phyloP scores from a whole-genome alignment of 2,888 invertebrate genomes.

The Fabriciana adippe region DNA sequence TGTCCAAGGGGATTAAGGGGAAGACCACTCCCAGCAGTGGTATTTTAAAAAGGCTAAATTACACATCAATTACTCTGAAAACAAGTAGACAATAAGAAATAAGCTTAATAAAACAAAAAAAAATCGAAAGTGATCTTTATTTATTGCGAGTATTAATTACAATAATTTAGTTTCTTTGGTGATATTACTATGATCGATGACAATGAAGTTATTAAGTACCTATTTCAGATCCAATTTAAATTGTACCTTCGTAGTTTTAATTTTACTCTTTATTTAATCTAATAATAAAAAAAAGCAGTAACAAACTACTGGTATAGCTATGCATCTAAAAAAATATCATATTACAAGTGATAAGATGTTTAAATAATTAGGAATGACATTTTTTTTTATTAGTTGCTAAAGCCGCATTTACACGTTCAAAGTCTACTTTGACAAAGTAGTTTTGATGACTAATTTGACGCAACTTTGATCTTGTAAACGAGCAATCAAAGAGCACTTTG shows the following conservation, averaged over 20 bases:
- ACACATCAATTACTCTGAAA: neutral
- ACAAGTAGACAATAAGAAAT: neutral
- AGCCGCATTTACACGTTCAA: no score
- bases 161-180: slow-evolving; percentile 77
- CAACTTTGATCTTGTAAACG: no score
- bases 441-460: no score
- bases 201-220: slow-evolving; percentile 45
- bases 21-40: no score
- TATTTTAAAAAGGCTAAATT: no score
- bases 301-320: slow-evolving; percentile 15
- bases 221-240: slow-evolving; percentile 53
- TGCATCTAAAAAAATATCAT: slow-evolving; percentile 20
- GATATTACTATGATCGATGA: slow-evolving; percentile 60
- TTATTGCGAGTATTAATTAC: slow-evolving; percentile 70
- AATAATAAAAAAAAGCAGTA: slow-evolving; percentile 21
- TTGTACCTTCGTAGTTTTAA: slow-evolving; percentile 29
- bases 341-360: neutral
- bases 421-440: no score
- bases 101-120: slow-evolving; percentile 47
- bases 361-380: no score
- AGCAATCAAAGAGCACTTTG: no score
- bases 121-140: slow-evolving; percentile 70
- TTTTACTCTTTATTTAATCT: slow-evolving; percentile 3
- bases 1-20: no score
- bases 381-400: no score